Conservation (phyloP, 2,888 invertebrate species). For the Gymnosoma rotundatum region DNA sequence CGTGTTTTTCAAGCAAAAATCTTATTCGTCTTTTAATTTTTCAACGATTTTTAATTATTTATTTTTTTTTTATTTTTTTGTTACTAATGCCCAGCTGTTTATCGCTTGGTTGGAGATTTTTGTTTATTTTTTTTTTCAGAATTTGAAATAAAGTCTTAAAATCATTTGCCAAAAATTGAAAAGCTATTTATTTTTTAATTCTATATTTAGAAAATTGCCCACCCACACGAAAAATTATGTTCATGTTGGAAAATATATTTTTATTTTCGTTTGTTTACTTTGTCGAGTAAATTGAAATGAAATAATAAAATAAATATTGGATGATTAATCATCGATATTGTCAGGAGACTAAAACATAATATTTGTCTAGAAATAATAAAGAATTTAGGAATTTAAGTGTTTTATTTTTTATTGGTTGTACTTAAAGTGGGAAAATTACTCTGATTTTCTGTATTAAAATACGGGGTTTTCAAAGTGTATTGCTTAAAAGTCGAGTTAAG, state of each 20-base stretch:
- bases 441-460: too few relatives aligned
- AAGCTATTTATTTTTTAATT: constrained; percentile 50
- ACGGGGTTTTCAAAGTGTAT: too few relatives aligned
- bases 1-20: constrained; percentile 25
- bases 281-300: background rate
- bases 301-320: constrained; percentile 16
- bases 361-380: background rate
- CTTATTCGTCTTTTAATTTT: constrained; percentile 15
- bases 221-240: background rate
- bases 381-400: too few relatives aligned
- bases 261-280: background rate
- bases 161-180: constrained; percentile 61
- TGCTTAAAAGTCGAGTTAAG: too few relatives aligned
- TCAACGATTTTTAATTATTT: background rate
- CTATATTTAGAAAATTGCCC: constrained; percentile 56
- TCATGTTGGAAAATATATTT: background rate
- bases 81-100: constrained; percentile 57
- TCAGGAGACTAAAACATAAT: constrained; percentile 9
- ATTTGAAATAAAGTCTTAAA: background rate
- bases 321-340: constrained; percentile 41
- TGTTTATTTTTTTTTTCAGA: constrained; percentile 21
- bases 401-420: too few relatives aligned
- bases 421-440: too few relatives aligned
- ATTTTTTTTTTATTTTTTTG: background rate
- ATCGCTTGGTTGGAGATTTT: constrained; percentile 23